Base-by-base conservation (phyloP, 1,140 invertebrate species). In the Himalopsyche phryganea region DNA sequence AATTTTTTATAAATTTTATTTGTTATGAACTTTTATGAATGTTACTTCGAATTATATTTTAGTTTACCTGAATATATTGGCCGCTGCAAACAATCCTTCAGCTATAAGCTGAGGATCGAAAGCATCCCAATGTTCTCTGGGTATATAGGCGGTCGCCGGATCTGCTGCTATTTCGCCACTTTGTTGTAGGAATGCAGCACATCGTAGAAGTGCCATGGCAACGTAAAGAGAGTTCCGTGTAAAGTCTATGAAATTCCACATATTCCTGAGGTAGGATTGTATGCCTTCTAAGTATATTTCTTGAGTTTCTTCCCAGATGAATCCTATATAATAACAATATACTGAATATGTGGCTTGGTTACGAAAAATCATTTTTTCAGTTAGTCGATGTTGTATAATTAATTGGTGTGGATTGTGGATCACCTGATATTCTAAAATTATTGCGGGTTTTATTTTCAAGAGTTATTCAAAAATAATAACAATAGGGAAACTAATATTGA, bases 171-270 rank as follows among this genome's bases (percentile, higher is more conserved):
- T 90, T 69, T 91, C 86, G 1, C 77, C 68, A 1, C 66, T 72
- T 72, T 92, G 89, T 62, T 89, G 85, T 42, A 90, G 70, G 66
- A 89, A 92, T 1, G 93, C 91, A 2, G 88, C 85, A 14, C 83
- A 74, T 65, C 94, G 77, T 10, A 96, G 76, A 19, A 89, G 71
- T 6, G 86, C 84, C 6, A 92, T 93, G 2, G 83, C 80, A 14
- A 91, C 80, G 69, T 96, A 97, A 0, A 96, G 77, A 1, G 83
- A 84, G 71, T 96, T 96, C 41, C 92, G 84, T 1, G 89, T 87
- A 66, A 96, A 95, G 76, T 98, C 95, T 57, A 97, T 91, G 68
- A 94, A 92, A 71, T 98, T 98, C 94, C 95, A 98, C 83, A 96
- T 87, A 70, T 98, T 92, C 2, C 87, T 78, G 9, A 95, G 79